Base-by-base conservation (phyloP, 2,797 vertebrate species). In the Rhinichthys osculus region DNA sequence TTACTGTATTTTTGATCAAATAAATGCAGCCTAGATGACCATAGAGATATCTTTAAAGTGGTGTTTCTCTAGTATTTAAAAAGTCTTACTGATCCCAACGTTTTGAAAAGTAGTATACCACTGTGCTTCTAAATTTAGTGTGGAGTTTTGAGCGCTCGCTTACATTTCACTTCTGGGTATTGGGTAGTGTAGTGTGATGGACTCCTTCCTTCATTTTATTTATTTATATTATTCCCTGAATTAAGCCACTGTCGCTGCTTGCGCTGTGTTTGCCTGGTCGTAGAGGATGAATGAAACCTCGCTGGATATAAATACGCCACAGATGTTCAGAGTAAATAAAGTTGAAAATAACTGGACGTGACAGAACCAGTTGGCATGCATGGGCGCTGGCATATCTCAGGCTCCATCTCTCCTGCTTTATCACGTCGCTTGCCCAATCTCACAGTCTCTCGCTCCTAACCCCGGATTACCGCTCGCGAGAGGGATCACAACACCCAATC, bases 401-500 rank as follows among this genome's bases (percentile, higher is more conserved):
- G 40, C 70, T 62, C 57, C 59, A 67, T 47, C 67, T 69, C 59
- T 54, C 42, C 33, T 74, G 73, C 42, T 82, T 86, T 40, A 79
- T 82, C 78, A 66, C 59, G 23, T 44, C 33, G 14, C 52, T 79
- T 40, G 21, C 76, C 66, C 76, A 50, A 80, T 85, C 77, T 85
- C 78, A 50, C 78, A 54, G 27, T 67, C 85, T 86, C 38, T 71
- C 16, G 9, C 62, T 64, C 70, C 30, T 50, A 79, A 87, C 86
- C 54, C 82, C n/a, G 35, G 85, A 86, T 88, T 78, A 69, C 78
- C 47, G n/a, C 35, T 11, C 40, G 66, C 54, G 3, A 77, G 64
- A 78, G 30, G 84, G 84, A 87, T 89, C 85, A 81, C 86, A 42
- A 38, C 47, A 59, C 67, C 82, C 77, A 81, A 71, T 84, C 84